These are phyloP conservation scores for Latheticus oryzae DNA, from an alignment of 2,888 invertebrate species.

Conservation along the genomic window DNA sequence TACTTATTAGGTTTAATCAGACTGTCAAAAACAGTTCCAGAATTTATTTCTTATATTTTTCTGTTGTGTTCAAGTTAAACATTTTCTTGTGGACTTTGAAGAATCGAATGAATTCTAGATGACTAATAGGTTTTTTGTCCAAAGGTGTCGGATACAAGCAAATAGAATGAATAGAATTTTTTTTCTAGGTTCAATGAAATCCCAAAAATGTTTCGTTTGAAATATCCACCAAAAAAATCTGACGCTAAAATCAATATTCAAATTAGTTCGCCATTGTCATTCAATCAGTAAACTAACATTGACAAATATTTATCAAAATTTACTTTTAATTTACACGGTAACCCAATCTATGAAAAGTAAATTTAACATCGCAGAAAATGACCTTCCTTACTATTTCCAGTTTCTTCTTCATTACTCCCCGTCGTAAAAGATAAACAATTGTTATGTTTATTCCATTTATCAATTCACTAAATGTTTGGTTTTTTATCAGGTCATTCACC, in stretches of 20 bases:
- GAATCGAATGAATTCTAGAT: slow-evolving; percentile 20
- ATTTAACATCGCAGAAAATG: slow-evolving; percentile 16
- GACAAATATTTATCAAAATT: slow-evolving; percentile 21
- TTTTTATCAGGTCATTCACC: slow-evolving; percentile 27
- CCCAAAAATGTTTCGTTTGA: slow-evolving; percentile 6
- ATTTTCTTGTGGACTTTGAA: not conserved
- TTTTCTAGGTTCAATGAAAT: slow-evolving; percentile 26
- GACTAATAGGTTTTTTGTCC: slow-evolving; percentile 32
- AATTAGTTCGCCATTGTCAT: slow-evolving; percentile 21
- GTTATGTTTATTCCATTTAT: slow-evolving; percentile 19
- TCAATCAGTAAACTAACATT: slow-evolving; percentile 14
- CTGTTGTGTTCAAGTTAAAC: no score
- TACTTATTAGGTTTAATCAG: slow-evolving; percentile 32
- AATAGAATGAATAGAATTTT: slow-evolving; percentile 31
- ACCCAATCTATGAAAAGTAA: slow-evolving; percentile 3
- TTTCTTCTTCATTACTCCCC: no score
- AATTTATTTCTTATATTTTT: slow-evolving; percentile 12
- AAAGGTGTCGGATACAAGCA: slow-evolving; percentile 17
- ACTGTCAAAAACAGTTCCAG: slow-evolving; percentile 1
- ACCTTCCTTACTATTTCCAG: no score
- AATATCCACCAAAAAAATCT: slow-evolving; percentile 1
- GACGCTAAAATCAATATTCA: slow-evolving; percentile 27
- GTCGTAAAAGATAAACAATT: no score
- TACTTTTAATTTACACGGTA: slow-evolving; percentile 14
- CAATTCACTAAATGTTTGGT: slow-evolving; percentile 11